Base-by-base conservation (phyloP, 2,797 vertebrate species). In the Peromyscus attwateri region DNA sequence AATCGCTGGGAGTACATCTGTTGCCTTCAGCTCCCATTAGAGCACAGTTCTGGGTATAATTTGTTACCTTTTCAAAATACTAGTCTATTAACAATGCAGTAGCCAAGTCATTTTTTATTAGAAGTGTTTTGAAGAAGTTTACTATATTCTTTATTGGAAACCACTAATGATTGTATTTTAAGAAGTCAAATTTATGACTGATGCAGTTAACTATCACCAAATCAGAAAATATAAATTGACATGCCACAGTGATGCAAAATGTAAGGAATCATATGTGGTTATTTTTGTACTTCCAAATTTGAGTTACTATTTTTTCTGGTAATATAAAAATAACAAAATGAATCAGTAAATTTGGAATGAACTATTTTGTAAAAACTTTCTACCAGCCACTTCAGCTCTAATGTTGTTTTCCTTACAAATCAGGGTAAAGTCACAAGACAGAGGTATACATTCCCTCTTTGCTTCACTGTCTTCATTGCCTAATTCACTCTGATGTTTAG, bases 1-100 rank as follows among this genome's bases (percentile, higher is more conserved):
- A 46, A 1, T 89, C 71, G 7, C n/a, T 55, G 31, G 66, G 91
- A 31, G 16, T 21, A 19, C 11, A 27, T 81, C 49, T 87, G 3
- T 49, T 13, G 43, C 31, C 3, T 70, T 81, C 34, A 27, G 31
- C 81, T 79, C 6, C 17, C 31, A 3, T 31, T 57, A 64, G 83
- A 93, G 66, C 71, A n/a, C 46, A 40, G 4, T 25, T 75, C 46
- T 80, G 0, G 66, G 6, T 77, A 55, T 68, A 40, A 87, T 49
- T 88, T 60, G 10, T 95, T 90, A n/a, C 76, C 55, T 92, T 91
- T 92, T 96, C 77, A 89, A 90, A 91, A 76, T 92, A 55, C 12
- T 60, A 75, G 17, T 89, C 31, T 73, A 37, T 62, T 76, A 14
- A 17, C 23, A 55, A 89, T 57, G 10, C 21, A 46, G 14, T 89